Percentiles rank a stretch among this genome's conserved stretches.
These are phyloP conservation scores for Arctocebus calabarensis DNA, from an alignment of 2,797 vertebrate genomes.

Conservation along the genomic window DNA sequence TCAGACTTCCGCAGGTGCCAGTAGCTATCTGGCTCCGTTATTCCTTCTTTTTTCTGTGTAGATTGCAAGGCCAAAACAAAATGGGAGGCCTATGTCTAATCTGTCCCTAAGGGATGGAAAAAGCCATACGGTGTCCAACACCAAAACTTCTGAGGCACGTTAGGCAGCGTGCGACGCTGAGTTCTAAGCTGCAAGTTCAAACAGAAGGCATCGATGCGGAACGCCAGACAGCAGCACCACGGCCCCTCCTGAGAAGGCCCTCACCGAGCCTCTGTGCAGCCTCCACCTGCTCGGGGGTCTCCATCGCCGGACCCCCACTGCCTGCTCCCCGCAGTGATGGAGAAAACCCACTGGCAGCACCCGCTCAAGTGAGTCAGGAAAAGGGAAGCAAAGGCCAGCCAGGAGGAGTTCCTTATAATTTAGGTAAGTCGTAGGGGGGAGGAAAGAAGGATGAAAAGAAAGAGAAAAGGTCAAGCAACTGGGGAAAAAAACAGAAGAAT, in stretches of 20 bases:
- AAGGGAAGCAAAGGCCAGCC: background rate
- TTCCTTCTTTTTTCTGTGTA: background rate
- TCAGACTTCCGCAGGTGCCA: background rate
- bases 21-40: background rate
- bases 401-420: background rate
- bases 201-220: conserved; percentile 55
- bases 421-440: background rate
- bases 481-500: background rate
- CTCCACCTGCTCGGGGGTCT: accelerated
- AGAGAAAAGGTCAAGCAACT: background rate
- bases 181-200: conserved; percentile 68
- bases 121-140: background rate
- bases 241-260: background rate
- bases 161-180: conserved; percentile 34
- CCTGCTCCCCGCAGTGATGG: background rate
- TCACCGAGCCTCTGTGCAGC: background rate
- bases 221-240: background rate
- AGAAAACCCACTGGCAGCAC: background rate
- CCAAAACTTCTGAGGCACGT: conserved; percentile 61
- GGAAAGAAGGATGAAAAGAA: background rate
- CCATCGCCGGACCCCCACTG: background rate
- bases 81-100: background rate
- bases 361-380: background rate
- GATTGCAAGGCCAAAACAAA: background rate
- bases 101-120: background rate